Conservation (phyloP, 2,888 invertebrate genomes). For the Agrilus biguttatus region DNA sequence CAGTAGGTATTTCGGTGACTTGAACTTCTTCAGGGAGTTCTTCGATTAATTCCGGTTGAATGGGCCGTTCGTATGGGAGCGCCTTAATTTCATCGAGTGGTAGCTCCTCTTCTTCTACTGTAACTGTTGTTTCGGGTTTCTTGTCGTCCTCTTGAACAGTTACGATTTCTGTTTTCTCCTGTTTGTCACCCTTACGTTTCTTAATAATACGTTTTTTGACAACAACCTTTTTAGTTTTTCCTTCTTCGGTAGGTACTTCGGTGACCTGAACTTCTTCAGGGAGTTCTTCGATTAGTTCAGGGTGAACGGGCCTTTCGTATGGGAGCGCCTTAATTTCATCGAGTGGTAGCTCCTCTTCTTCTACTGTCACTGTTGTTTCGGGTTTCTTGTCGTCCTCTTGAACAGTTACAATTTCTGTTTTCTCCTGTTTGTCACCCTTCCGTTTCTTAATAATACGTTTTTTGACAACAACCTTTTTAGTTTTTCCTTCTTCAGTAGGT, state of each 20-base stretch:
- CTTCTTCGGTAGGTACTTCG: slow-evolving; percentile 9
- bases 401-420: slow-evolving; percentile 26
- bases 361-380: slow-evolving; percentile 15
- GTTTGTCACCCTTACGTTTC: slow-evolving; percentile 18
- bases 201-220: slow-evolving; percentile 17
- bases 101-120: slow-evolving; percentile 11
- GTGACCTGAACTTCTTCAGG: slow-evolving; percentile 16
- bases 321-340: slow-evolving; percentile 16
- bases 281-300: slow-evolving; percentile 9
- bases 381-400: slow-evolving; percentile 13
- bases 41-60: slow-evolving; percentile 19
- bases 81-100: slow-evolving; percentile 16
- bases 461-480: slow-evolving; percentile 21
- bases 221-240: slow-evolving; percentile 12
- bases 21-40: slow-evolving; percentile 30
- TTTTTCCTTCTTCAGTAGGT: slow-evolving; percentile 10
- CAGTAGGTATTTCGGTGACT: slow-evolving; percentile 20
- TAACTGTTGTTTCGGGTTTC: slow-evolving; percentile 16
- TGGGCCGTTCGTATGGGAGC: slow-evolving; percentile 13
- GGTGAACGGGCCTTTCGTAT: slow-evolving; percentile 11
- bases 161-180: slow-evolving; percentile 14
- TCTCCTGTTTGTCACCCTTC: slow-evolving; percentile 24
- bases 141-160: slow-evolving; percentile 10
- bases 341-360: slow-evolving; percentile 10
- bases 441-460: slow-evolving; percentile 28